phyloP scores from a whole-genome alignment of 2,113 vertebrate species.

The Acrocephalus kingi region DNA sequence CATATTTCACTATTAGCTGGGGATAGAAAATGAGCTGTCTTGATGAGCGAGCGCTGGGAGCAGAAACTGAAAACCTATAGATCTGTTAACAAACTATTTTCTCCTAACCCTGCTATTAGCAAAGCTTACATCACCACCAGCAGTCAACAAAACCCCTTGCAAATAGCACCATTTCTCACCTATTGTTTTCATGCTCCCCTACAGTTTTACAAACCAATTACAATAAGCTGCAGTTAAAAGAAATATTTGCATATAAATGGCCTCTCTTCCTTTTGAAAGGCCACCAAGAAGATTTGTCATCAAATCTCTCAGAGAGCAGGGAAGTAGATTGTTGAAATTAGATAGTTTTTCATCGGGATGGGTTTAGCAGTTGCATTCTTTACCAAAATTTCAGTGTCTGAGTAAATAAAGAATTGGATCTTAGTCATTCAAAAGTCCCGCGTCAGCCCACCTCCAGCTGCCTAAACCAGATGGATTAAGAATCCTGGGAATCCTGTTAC shows the following conservation, averaged over 20 bases:
- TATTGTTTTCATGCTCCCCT: neutral
- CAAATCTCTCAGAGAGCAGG: neutral
- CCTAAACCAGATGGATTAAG: neutral
- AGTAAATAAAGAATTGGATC: neutral
- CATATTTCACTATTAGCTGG: neutral
- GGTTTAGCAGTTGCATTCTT: neutral
- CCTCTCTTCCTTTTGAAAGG: neutral
- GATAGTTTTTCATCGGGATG: neutral
- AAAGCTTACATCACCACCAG: neutral
- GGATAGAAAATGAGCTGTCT: neutral
- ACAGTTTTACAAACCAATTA: neutral
- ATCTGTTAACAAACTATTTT: neutral
- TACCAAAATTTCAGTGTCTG: neutral
- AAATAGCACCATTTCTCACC: slow-evolving; percentile 25
- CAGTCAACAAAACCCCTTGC: neutral
- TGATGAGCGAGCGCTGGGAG: neutral
- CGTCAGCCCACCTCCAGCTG: neutral
- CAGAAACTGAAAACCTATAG: neutral
- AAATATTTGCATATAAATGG: slow-evolving; percentile 14
- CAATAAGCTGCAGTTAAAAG: neutral
- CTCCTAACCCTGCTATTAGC: neutral
- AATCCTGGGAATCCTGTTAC: neutral
- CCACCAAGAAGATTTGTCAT: neutral
- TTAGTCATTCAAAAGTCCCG: neutral
- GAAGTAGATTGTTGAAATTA: neutral